Conservation (phyloP, 1,140 invertebrate genomes). For the Eriocheir sinensis region DNA sequence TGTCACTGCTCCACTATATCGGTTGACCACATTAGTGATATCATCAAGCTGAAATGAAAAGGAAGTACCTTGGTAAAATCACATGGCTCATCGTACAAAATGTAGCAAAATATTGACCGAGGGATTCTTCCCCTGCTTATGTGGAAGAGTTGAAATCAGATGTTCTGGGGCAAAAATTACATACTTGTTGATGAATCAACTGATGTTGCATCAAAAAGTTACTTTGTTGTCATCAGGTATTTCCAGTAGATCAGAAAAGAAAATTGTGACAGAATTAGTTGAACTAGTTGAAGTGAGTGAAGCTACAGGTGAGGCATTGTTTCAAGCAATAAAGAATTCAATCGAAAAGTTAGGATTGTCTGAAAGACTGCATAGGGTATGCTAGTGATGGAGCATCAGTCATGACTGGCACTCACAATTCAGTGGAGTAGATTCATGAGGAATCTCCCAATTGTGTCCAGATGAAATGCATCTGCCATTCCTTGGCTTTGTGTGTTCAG, state of each 20-base stretch:
- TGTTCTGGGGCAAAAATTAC: conserved; percentile 31
- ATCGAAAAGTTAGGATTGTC: background rate
- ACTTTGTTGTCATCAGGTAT: conserved; percentile 57
- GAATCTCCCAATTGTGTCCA: conserved; percentile 51
- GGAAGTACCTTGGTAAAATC: conserved; percentile 30
- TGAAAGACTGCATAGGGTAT: conserved; percentile 45
- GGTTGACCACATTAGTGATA: conserved; percentile 56
- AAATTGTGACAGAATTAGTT: conserved; percentile 59
- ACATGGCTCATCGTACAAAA: conserved; percentile 62
- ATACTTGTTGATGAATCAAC: conserved; percentile 59
- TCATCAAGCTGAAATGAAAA: conserved; percentile 52
- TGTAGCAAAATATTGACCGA: conserved; percentile 52
- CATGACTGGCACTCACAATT: conserved; percentile 43
- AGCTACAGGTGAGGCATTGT: conserved; percentile 60
- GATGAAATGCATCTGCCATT: conserved; percentile 59
- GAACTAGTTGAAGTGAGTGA: conserved; percentile 45
- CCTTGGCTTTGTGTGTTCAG: conserved; percentile 55
- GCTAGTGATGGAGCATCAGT: conserved; percentile 56
- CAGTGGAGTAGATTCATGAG: conserved; percentile 32
- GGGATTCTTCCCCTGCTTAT: conserved; percentile 50
- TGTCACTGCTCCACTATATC: conserved; percentile 58
- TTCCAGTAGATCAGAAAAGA: conserved; percentile 50
- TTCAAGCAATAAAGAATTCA: conserved; percentile 41
- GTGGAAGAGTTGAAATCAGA: conserved; percentile 32
- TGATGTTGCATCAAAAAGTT: conserved; percentile 41